These are phyloP conservation scores for Ecdyonurus torrentis DNA, from an alignment of 2,888 invertebrate genomes.

Conservation along the genomic window DNA sequence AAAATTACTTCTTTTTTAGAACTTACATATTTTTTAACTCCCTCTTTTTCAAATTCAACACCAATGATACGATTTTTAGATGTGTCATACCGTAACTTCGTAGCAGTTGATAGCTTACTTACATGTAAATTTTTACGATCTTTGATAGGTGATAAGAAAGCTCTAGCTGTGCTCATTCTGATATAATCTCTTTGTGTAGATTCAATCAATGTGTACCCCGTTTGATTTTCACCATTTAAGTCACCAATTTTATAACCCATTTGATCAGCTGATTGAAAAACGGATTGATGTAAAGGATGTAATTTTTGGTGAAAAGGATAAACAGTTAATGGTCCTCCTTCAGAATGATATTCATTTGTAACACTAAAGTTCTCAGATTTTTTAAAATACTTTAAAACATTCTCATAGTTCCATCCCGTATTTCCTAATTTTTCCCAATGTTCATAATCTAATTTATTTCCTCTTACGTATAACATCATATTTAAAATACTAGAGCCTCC, in stretches of 20 bases:
- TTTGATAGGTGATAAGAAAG: slow-evolving; percentile 20
- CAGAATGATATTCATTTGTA: slow-evolving; percentile 16
- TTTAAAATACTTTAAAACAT: slow-evolving; percentile 29
- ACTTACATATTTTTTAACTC: slow-evolving; percentile 17
- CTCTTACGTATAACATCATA: slow-evolving; percentile 42
- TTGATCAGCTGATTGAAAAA: slow-evolving; percentile 21
- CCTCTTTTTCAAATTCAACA: slow-evolving; percentile 19
- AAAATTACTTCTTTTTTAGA: slow-evolving; percentile 27
- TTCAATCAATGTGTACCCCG: slow-evolving; percentile 36
- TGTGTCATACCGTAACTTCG: slow-evolving; percentile 20
- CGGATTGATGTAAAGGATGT: slow-evolving; percentile 21
- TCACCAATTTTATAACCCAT: slow-evolving; percentile 43
- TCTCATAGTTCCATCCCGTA: slow-evolving; percentile 35
- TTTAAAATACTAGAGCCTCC: slow-evolving; percentile 44
- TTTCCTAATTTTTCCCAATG: slow-evolving; percentile 37
- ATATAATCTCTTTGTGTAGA: slow-evolving; percentile 22
- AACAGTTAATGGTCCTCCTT: slow-evolving; percentile 22
- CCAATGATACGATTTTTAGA: slow-evolving; percentile 19
- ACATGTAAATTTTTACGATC: slow-evolving; percentile 22
- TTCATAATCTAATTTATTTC: slow-evolving; percentile 35
- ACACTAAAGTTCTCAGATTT: slow-evolving; percentile 31
- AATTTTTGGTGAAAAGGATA: slow-evolving; percentile 20
- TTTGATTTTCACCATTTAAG: slow-evolving; percentile 58
- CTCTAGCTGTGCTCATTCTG: slow-evolving; percentile 23
- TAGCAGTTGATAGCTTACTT: slow-evolving; percentile 20